phyloP scores from a whole-genome alignment of 2,797 vertebrate genomes.

The Sebastolobus alascanus region DNA sequence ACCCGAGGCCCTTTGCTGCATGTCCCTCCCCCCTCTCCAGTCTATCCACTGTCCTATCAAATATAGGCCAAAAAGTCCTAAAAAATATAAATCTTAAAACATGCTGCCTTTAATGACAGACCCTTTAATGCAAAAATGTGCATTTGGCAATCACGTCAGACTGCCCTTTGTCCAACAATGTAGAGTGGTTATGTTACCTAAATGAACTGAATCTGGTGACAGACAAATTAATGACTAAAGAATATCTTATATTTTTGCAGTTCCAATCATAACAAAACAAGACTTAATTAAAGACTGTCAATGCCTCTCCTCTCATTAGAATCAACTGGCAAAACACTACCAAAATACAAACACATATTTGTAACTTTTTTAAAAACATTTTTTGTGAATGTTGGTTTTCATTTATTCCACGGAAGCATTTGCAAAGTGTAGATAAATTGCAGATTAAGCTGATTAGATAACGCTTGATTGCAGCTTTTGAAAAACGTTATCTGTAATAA shows the following conservation, averaged over 20 bases:
- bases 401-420: constrained; percentile 12
- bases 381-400: constrained; percentile 28
- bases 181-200: not conserved
- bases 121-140: constrained; percentile 1
- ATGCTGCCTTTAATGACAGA: not conserved
- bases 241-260: not conserved
- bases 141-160: not conserved
- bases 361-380: not conserved
- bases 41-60: too few species aligned
- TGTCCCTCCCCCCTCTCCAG: too few species aligned
- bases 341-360: not conserved
- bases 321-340: not conserved
- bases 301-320: constrained; percentile 4
- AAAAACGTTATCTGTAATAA: constrained; percentile 51
- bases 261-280: not conserved
- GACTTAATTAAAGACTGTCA: constrained; percentile 19
- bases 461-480: constrained; percentile 40
- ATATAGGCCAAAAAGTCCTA: too few species aligned
- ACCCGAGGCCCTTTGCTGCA: too few species aligned
- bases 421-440: constrained; percentile 29
- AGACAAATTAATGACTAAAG: not conserved
- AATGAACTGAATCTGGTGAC: not conserved
- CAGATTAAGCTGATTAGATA: constrained; percentile 45
- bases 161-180: not conserved
- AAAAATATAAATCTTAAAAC: too few species aligned